Evolutionary conservation across 2,888 invertebrate genomes (phyloP), one percentile per base, ranked within the genome.

Genomic region (Chrysodeixis includens): DNA sequence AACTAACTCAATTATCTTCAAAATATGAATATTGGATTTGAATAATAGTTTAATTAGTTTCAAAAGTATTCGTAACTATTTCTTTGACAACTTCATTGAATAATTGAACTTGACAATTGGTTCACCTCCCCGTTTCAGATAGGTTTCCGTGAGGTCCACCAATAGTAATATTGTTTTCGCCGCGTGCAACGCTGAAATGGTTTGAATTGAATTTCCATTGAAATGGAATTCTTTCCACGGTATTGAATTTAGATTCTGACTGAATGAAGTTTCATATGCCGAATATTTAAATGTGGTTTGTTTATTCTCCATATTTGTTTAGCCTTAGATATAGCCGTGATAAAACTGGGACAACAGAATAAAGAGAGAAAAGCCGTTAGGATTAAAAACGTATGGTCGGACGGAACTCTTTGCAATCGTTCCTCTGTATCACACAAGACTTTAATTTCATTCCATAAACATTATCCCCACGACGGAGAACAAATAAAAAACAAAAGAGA

Each of bases 171-270:
- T 83, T 82, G 78, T 80, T 74, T 79, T 70, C 71, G 54, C 67
- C 56, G 73, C 75, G 76, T 76, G 74, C 76, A 76, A 72, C 69
- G 72, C 67, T 69, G 78, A 78, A 76, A 77, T 78, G 76, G 74
- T 72, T 79, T 61, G 76, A 83, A 79, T 83, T 78, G 80, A 83
- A 85, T 85, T 84, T 84, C 82, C 81, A 84, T 83, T 68, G 77
- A 77, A 82, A 84, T 82, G 74, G 83, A 79, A 83, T 83, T 84
- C 80, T 83, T 84, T 77, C 76, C 69, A 67, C 76, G 71, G 69
- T 83, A 85, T 85, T 79, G 83, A 85, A 83, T 80, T 81, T 72
- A 71, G 68, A 74, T 70, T 70, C 69, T 58, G 60, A 46, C 56
- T 74, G 72, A 71, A 75, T 81, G 73, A 78, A 82, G 76, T 82